Conservation (phyloP, 1,140 invertebrate genomes). For the Drosophila kurseongensis region DNA sequence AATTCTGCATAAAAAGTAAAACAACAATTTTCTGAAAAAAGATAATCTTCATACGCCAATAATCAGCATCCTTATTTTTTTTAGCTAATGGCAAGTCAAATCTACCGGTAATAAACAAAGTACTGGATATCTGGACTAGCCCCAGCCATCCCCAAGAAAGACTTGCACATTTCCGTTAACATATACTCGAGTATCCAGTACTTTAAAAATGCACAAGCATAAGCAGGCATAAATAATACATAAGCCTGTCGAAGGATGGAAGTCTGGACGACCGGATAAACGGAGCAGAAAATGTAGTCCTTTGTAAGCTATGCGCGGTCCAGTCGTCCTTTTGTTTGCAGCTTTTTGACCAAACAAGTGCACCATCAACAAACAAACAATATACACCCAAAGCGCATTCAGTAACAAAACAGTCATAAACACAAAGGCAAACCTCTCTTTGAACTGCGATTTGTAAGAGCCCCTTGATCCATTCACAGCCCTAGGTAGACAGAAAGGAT, state of each 20-base stretch:
- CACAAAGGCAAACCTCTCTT: slow-evolving; percentile 59
- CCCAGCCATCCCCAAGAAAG: no score
- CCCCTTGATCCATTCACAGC: slow-evolving; percentile 27
- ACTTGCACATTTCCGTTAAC: no score
- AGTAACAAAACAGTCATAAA: slow-evolving; percentile 55
- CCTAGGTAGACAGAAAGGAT: slow-evolving; percentile 3
- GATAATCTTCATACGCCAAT: background rate
- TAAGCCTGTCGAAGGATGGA: slow-evolving; percentile 15
- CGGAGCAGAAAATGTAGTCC: slow-evolving; percentile 21
- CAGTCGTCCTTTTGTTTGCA: slow-evolving; percentile 66
- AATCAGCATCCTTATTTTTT: background rate
- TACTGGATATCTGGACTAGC: background rate
- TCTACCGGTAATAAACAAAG: background rate
- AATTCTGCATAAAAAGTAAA: no score
- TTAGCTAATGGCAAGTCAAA: background rate
- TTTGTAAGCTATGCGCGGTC: slow-evolving; percentile 35
- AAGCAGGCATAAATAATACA: slow-evolving; percentile 67
- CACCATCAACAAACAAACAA: slow-evolving; percentile 57
- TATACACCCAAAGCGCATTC: slow-evolving; percentile 57
- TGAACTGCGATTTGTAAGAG: slow-evolving; percentile 65
- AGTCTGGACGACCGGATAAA: slow-evolving; percentile 21
- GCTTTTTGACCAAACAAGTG: slow-evolving; percentile 79
- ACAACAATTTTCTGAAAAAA: no score
- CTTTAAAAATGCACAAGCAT: slow-evolving; percentile 63
- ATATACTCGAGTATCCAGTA: slow-evolving; percentile 15